phyloP scores from a whole-genome alignment of 2,888 invertebrate genomes.

The Nycteola revayana region DNA sequence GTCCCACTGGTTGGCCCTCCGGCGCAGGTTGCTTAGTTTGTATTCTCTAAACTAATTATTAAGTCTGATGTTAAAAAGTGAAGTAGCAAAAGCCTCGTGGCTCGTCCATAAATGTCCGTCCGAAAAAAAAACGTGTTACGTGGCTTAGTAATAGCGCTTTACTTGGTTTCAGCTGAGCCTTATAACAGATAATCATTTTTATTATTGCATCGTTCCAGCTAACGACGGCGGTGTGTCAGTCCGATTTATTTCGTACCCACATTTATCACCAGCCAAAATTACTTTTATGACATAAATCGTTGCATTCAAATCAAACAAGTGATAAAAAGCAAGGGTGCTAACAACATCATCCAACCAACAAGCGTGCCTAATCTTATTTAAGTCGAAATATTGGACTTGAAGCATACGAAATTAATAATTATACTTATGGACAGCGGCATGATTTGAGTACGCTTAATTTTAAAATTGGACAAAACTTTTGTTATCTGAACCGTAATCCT shows the following conservation, averaged over 20 bases:
- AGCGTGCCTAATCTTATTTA: slow-evolving; percentile 69
- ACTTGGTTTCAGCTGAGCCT: no score
- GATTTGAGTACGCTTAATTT: slow-evolving; percentile 37
- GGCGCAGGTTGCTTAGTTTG: no score
- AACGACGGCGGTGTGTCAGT: slow-evolving; percentile 12
- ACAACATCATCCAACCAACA: slow-evolving; percentile 69
- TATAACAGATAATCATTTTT: no score
- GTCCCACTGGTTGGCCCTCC: no score
- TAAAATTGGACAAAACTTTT: slow-evolving; percentile 27
- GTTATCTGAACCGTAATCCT: slow-evolving; percentile 11
- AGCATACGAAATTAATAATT: slow-evolving; percentile 77
- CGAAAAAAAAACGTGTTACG: no score
- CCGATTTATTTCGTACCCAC: slow-evolving; percentile 24
- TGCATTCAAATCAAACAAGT: slow-evolving; percentile 59
- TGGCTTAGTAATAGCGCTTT: no score
- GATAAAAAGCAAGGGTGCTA: slow-evolving; percentile 60
- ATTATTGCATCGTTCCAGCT: neutral
- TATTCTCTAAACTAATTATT: no score
- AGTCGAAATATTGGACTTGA: slow-evolving; percentile 67
- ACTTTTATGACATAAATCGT: slow-evolving; percentile 49
- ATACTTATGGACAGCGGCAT: slow-evolving; percentile 45
- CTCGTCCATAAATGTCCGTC: no score
- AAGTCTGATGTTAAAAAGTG: no score
- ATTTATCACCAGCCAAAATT: slow-evolving; percentile 44
- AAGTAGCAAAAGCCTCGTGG: no score